Conservation (phyloP, 1,140 invertebrate genomes). For the Metopolophium dirhodum region DNA sequence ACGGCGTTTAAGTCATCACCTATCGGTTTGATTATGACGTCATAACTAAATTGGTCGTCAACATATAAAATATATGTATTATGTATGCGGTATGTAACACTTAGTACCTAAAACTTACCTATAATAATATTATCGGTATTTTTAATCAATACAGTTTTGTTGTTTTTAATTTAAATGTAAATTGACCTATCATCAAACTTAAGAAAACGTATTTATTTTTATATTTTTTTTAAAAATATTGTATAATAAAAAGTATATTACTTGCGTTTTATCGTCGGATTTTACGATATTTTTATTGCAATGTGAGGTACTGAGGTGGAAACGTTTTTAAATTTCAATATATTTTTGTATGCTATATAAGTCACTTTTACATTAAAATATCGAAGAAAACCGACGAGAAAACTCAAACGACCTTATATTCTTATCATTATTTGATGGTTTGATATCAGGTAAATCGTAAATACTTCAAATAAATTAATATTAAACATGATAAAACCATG, state of each 20-base stretch:
- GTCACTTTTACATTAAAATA: background rate
- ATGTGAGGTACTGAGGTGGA: background rate
- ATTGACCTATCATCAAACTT: background rate
- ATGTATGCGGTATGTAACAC: background rate
- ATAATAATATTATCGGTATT: background rate
- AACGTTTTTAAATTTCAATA: background rate
- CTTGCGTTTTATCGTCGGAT: background rate
- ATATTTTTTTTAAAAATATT: background rate
- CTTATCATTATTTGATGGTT: background rate
- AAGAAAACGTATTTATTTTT: background rate
- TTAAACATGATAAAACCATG: background rate
- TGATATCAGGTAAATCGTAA: background rate
- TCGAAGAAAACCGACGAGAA: background rate
- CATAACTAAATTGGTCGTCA: background rate
- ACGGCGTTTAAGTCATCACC: background rate
- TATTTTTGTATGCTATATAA: background rate
- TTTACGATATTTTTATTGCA: conserved; percentile 8
- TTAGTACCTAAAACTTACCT: background rate
- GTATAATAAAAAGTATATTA: background rate
- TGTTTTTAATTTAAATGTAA: background rate
- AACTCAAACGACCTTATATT: background rate
- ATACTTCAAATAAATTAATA: background rate
- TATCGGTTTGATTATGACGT: no score
- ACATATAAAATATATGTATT: background rate
- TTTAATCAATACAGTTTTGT: background rate